A percentile compares a stretch with the other conserved stretches of the same genome.
Evolutionary conservation across 2,888 invertebrate genomes (phyloP).

Genomic region (Nomada fabriciana): DNA sequence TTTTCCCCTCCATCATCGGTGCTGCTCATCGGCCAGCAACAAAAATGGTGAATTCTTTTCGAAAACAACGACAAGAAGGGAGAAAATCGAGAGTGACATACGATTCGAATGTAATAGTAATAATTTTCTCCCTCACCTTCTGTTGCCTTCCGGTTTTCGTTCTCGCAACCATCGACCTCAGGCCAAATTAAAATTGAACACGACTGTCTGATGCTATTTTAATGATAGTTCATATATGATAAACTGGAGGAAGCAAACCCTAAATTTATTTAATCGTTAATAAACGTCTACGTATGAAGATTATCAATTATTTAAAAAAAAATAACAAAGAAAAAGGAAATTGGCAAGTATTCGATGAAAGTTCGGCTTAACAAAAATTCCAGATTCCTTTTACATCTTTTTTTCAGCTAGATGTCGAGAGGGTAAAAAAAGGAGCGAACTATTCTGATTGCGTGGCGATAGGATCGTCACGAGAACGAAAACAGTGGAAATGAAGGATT

Average conservation of each 20-base stretch:
- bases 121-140: slow-evolving; percentile 45
- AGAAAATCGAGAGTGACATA: slow-evolving; percentile 48
- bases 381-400: background rate
- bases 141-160: slow-evolving; percentile 29
- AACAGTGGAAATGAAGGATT: slow-evolving; percentile 30
- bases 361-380: background rate
- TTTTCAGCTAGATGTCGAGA: background rate
- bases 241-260: background rate
- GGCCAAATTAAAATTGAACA: background rate
- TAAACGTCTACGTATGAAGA: no score
- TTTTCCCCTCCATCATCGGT: slow-evolving; percentile 35
- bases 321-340: no score
- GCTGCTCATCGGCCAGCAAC: slow-evolving; percentile 40
- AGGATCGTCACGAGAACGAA: slow-evolving; percentile 30
- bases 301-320: no score
- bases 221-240: background rate
- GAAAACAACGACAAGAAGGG: slow-evolving; percentile 38
- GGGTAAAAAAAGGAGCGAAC: background rate
- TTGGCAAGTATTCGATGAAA: background rate
- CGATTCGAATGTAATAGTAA: slow-evolving; percentile 49
- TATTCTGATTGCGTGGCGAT: background rate
- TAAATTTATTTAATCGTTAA: no score
- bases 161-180: slow-evolving; percentile 29
- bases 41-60: slow-evolving; percentile 36
- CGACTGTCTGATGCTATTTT: background rate